Base-by-base conservation (phyloP, 1,140 invertebrate genomes). In the Cydia strobilella region DNA sequence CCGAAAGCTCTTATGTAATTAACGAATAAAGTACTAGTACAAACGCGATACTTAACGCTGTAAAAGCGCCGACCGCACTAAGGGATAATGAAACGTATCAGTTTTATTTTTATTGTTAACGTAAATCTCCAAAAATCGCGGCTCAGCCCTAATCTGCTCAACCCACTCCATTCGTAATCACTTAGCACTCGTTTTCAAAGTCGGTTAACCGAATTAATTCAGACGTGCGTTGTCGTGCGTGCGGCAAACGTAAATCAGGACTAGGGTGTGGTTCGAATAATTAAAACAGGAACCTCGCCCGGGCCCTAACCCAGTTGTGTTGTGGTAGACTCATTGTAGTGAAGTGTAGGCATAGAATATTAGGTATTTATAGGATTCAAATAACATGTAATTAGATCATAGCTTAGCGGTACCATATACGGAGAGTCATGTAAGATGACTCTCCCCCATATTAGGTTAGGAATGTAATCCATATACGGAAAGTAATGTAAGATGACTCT, bases 261-360 rank as follows among this genome's bases (percentile, higher is more conserved):
- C 9, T 59, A 20, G 54, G 54, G 54, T 59, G 54, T 23, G 54
- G 54, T 59, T 20, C 54, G 54, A 59, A 59, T 59, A 59, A 59
- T 59, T 59, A 59, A 59, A 59, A 59, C 54, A 59, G 54, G 20
- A 59, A 59, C 54, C 54, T 59, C 54, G 54, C 54, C 54, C 54
- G 54, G 54, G 54, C 20, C 54, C 54, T 59, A 59, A 59, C 54
- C 54, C 54, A 59, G 54, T 59, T 59, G 54, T n/a, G 54, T 59
- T 59, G 54, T n/a, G 54, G 54, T 9, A 59, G 54, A 59, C 54
- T 59, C 54, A 23, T 59, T 59, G 10, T 59, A n/a, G n/a, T n/a
- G n/a, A n/a, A n/a, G n/a, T n/a, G n/a, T n/a, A n/a, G n/a, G n/a
- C n/a, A n/a, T n/a, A n/a, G n/a, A n/a, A n/a, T n/a, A n/a, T n/a